These are phyloP conservation scores for Melanotaenia nigrans DNA, from an alignment of 2,797 vertebrate species.

Conservation along the genomic window DNA sequence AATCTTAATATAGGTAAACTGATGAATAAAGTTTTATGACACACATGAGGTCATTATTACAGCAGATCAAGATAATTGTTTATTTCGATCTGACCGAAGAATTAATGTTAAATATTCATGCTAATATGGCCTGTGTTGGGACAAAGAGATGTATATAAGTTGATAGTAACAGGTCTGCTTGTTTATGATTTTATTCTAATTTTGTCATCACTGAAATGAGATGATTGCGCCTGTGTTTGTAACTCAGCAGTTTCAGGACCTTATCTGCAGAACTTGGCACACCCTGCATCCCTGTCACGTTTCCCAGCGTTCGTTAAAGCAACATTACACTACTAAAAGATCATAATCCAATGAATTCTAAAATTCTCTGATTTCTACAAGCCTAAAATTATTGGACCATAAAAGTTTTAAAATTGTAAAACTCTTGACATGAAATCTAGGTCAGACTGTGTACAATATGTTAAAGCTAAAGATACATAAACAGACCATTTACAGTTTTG, in stretches of 20 bases:
- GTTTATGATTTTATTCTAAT: neutral
- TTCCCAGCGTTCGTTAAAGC: neutral
- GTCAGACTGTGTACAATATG: conserved; percentile 8
- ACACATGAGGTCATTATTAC: neutral
- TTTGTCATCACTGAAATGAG: neutral
- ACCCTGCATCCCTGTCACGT: neutral
- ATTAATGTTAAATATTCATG: neutral
- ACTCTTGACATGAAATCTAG: conserved; percentile 7
- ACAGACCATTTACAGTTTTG: conserved; percentile 11
- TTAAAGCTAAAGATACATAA: conserved; percentile 8
- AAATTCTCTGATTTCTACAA: neutral
- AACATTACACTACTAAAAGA: neutral
- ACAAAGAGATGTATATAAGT: neutral
- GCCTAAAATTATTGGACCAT: conserved; percentile 11
- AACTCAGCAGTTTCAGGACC: neutral
- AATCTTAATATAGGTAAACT: neutral
- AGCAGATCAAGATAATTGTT: neutral
- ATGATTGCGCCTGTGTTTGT: neutral
- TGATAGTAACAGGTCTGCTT: neutral
- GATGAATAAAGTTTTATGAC: neutral
- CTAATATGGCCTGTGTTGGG: neutral
- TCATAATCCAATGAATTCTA: neutral
- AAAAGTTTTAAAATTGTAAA: neutral
- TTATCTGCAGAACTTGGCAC: no score
- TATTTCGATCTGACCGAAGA: neutral